phyloP scores from a whole-genome alignment of 2,888 invertebrate genomes.

The Eubasilissa splendida region DNA sequence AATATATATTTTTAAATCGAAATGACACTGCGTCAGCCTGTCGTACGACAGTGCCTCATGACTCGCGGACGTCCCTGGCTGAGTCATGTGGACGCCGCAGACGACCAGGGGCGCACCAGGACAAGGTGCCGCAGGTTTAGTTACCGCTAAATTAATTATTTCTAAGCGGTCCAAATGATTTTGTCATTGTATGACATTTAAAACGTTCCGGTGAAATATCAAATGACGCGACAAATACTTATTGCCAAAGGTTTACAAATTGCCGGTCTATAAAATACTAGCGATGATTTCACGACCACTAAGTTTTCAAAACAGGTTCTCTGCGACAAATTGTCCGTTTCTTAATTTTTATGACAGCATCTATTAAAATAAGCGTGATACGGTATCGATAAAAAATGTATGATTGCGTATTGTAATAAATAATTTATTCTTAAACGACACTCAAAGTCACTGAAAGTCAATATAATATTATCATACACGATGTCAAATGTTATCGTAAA shows the following conservation, averaged over 20 bases:
- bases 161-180: background rate
- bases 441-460: slow-evolving; percentile 20
- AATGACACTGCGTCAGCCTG: slow-evolving; percentile 3
- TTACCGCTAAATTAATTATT: background rate
- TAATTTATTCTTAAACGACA: background rate
- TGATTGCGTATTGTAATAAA: background rate
- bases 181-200: no score
- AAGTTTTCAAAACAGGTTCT: background rate
- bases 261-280: no score
- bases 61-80: slow-evolving; percentile 15
- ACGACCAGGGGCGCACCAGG: slow-evolving; percentile 17
- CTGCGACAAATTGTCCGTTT: background rate
- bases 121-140: background rate
- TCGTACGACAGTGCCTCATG: background rate
- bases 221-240: no score
- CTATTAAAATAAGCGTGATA: slow-evolving; percentile 16
- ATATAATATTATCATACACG: background rate
- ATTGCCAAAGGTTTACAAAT: no score
- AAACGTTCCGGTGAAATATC: no score
- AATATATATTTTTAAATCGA: background rate
- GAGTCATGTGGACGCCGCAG: slow-evolving; percentile 21
- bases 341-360: background rate
- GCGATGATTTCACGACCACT: background rate
- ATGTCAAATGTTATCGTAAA: slow-evolving; percentile 17
- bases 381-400: slow-evolving; percentile 4